Base-by-base conservation (phyloP, 2,888 invertebrate species). In the Oxycera nigricornis region DNA sequence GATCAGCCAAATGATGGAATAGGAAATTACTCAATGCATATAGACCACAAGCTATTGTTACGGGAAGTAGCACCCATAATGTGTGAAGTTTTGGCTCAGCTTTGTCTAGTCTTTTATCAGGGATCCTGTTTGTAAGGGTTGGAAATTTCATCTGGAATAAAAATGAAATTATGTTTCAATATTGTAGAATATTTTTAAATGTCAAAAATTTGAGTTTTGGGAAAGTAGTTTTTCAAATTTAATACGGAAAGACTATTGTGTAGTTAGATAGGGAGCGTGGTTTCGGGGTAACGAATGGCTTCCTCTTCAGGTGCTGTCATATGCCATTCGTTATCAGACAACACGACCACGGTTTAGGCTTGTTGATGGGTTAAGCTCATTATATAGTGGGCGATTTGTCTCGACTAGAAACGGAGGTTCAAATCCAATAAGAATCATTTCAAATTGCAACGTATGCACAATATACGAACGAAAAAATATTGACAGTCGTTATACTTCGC, bases 1-100 rank as follows among this genome's bases (percentile, higher is more conserved):
- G 50, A 28, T 50, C 52, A 24, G 68, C 41, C 17, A 68, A 14
- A 28, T 35, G 28, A 28, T 68, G 68, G 17, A 68, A 68, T 6
- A 52, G n/a, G 20, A 50, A 50, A n/a, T 50, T 11, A 30, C 28
- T 52, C 9, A 11, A 7, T 1, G 68, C 24, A 26, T 68, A 68
- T n/a, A 70, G 17, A 11, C 30, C 31, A 6, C 50, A 50, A 0
- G 68, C 50, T 7, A 70, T 24, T 14, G 55, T 20, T 2, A 70
- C 31, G 9, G 70, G 52, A 20, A 52, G 52, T 14, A 70, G 28
- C 14, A 35, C 70, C 70, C 52, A 52, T n/a, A 55, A 2, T 22
- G 30, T 55, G 17, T 70, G 70, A 3, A 70, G 22, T 55, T 70
- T 70, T 6, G 39, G 65, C 2, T 65, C 41, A 4, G 9, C 6